A percentile compares a stretch with the other conserved stretches of the same genome.
phyloP scores from a whole-genome alignment of 2,113 vertebrate genomes.

The Perccottus glenii region DNA sequence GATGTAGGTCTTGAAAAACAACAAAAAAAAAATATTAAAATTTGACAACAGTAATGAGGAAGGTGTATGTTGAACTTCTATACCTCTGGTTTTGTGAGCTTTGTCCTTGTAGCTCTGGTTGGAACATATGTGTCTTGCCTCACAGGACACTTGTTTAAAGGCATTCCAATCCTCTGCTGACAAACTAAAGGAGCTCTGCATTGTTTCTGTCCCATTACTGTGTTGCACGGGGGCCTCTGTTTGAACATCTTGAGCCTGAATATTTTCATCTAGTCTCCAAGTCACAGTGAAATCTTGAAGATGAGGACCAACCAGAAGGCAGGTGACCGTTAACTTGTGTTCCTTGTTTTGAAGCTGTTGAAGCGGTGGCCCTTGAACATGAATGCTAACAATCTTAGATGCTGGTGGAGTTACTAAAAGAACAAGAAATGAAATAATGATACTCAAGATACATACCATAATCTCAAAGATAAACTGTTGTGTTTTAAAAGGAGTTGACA shows the following conservation, averaged over 20 bases:
- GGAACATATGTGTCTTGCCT: too few species aligned
- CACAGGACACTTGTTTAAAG: constrained; percentile 40
- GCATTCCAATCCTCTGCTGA: constrained; percentile 43
- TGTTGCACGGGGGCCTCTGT: constrained; percentile 12
- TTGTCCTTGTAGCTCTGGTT: too few species aligned
- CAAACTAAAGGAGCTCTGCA: constrained; percentile 46
- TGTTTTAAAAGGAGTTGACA: too few species aligned
- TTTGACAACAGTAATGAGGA: neutral
- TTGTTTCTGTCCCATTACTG: constrained; percentile 68
- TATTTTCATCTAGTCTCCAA: constrained; percentile 57
- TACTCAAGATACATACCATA: accelerated
- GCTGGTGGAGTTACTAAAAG: constrained; percentile 57
- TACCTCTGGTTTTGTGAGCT: too few species aligned
- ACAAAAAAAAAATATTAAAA: neutral
- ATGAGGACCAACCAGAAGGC: constrained; percentile 56
- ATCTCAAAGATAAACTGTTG: too few species aligned
- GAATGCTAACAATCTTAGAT: constrained; percentile 46
- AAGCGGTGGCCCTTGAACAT: constrained; percentile 47
- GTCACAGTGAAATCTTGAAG: constrained; percentile 54
- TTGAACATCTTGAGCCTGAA: accelerated
- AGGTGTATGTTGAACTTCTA: too few species aligned
- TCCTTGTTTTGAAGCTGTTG: constrained; percentile 1
- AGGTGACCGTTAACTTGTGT: constrained; percentile 52
- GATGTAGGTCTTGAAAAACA: constrained; percentile 33
- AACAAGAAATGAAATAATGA: neutral